Conservation (phyloP, 2,113 vertebrate species). For the Saccopteryx leptura region DNA sequence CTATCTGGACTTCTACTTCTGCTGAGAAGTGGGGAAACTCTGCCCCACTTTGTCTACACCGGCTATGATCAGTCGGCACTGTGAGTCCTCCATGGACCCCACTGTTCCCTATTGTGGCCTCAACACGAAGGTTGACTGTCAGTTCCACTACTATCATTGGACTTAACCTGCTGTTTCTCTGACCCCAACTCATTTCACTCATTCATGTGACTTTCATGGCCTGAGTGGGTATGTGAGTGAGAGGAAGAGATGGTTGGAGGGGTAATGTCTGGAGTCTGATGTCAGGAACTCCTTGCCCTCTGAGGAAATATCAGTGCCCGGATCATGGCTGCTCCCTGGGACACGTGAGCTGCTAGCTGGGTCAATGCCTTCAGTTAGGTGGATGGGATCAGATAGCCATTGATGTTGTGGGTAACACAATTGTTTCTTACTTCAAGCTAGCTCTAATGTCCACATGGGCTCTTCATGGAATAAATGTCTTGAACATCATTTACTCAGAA, state of each 20-base stretch:
- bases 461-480: constrained; percentile 17
- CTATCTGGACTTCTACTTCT: constrained; percentile 6
- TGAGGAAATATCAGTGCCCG: not conserved
- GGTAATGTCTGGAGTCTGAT: not conserved
- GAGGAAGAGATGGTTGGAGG: not conserved
- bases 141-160: not conserved
- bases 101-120: not conserved
- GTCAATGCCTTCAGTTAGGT: not conserved
- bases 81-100: too few species aligned
- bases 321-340: not conserved
- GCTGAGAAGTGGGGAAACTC: not conserved
- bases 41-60: too few species aligned
- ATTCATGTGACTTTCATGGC: not conserved
- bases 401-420: not conserved
- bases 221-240: not conserved
- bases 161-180: not conserved
- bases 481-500: not conserved
- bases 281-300: not conserved
- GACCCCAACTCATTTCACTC: not conserved
- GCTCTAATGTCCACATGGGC: not conserved
- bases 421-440: not conserved
- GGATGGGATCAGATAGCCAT: not conserved
- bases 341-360: not conserved
- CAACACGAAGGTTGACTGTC: not conserved
- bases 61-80: not conserved